Evolutionary conservation across 2,888 invertebrate species (phyloP).

Genomic region (Pemphredon lugubris): DNA sequence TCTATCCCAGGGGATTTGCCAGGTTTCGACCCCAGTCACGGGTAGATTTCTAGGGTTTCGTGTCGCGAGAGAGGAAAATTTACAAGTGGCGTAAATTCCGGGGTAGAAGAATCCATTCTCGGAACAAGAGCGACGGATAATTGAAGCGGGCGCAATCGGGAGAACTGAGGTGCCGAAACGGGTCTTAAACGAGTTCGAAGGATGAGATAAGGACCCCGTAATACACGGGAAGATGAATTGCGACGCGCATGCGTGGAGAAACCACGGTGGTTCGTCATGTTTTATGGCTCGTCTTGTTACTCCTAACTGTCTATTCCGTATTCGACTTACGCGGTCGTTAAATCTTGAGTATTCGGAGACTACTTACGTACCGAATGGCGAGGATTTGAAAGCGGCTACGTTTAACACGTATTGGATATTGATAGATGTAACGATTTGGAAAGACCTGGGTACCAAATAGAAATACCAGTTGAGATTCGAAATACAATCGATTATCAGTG

Average conservation of each 20-base stretch:
- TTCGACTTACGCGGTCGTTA: conserved; percentile 17
- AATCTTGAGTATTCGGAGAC: conserved; percentile 2
- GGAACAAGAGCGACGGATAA: conserved; percentile 59
- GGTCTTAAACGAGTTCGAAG: conserved; percentile 64
- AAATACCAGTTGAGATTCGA: no score
- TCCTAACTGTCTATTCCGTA: conserved; percentile 9
- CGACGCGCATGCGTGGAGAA: conserved; percentile 26
- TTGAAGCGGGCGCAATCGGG: conserved; percentile 60
- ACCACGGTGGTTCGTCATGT: conserved; percentile 51
- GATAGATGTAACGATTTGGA: no score
- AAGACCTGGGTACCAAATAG: no score
- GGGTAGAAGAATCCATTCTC: conserved; percentile 51
- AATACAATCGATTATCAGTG: no score
- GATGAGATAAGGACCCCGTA: conserved; percentile 64
- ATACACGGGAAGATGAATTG: conserved; percentile 58
- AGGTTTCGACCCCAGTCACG: conserved; percentile 5
- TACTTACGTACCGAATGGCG: no score
- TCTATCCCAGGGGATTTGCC: conserved; percentile 21
- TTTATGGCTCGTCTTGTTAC: conserved; percentile 56
- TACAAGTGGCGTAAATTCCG: conserved; percentile 60
- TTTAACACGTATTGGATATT: no score
- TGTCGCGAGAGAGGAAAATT: conserved; percentile 31
- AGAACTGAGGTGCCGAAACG: conserved; percentile 65
- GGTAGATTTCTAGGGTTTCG: no score
- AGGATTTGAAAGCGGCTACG: no score